Conservation (phyloP, 1,140 invertebrate genomes). For the Aphidius ervi region DNA sequence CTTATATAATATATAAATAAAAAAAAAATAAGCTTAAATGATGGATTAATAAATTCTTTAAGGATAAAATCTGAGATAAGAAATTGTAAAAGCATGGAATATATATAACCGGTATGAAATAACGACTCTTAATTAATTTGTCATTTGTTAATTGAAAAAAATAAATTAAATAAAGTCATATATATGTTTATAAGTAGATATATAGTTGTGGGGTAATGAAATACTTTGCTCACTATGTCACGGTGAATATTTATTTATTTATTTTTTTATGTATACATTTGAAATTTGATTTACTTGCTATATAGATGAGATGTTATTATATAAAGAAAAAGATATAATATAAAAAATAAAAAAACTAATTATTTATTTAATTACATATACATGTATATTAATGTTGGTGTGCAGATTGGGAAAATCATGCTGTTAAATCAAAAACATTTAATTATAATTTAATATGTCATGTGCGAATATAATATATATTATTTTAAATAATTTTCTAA, state of each 20-base stretch:
- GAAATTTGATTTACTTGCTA: constrained; percentile 21
- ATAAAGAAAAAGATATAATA: too few relatives aligned
- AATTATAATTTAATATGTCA: neutral
- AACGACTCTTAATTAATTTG: constrained; percentile 39
- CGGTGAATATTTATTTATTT: neutral
- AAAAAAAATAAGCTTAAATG: too few relatives aligned
- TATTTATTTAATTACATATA: too few relatives aligned
- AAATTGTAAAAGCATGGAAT: too few relatives aligned
- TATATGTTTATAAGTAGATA: constrained; percentile 20
- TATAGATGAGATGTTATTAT: neutral
- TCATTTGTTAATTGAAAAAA: constrained; percentile 27
- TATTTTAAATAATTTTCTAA: too few relatives aligned
- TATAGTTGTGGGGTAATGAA: constrained; percentile 31
- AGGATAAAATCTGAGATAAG: too few relatives aligned
- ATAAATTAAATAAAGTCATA: neutral
- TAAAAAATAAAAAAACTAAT: too few relatives aligned
- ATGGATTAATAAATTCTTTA: too few relatives aligned
- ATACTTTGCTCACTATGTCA: constrained; percentile 24
- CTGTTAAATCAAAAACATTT: too few relatives aligned
- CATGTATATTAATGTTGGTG: too few relatives aligned
- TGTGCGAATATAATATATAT: neutral
- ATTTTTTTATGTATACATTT: constrained; percentile 16
- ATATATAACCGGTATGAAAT: constrained; percentile 31
- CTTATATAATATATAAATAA: too few relatives aligned
- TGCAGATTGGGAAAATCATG: too few relatives aligned